A percentile compares a stretch with the other conserved stretches of the same genome.
Conservation (phyloP, 1,140 invertebrate species). For the Chironomus striatipennis region DNA sequence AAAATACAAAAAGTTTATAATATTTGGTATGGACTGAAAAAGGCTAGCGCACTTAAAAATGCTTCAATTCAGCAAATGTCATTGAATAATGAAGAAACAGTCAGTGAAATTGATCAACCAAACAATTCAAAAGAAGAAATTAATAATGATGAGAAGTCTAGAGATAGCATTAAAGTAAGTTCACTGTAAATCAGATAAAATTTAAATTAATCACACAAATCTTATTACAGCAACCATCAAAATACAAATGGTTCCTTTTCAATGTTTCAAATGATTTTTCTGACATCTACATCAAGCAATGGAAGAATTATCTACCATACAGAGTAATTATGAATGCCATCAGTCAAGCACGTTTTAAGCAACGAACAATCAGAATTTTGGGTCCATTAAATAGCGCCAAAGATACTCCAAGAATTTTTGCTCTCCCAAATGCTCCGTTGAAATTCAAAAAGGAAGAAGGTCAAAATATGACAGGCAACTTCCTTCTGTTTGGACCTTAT, state of each 20-base stretch:
- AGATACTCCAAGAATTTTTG: neutral
- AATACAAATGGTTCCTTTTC: neutral
- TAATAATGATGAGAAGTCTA: neutral
- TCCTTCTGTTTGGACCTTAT: constrained; percentile 36
- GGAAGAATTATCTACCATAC: neutral
- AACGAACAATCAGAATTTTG: neutral
- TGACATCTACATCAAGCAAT: neutral
- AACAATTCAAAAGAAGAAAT: neutral
- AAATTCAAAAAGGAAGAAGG: neutral
- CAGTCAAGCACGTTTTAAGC: neutral
- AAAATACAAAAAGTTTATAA: constrained; percentile 32
- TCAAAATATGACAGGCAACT: neutral
- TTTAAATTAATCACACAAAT: neutral
- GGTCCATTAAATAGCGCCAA: neutral
- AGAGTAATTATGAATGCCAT: neutral
- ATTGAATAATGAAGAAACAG: neutral
- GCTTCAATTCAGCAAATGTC: no score
- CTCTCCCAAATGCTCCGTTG: neutral
- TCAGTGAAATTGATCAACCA: neutral
- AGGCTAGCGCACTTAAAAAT: neutral
- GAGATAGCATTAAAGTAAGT: neutral
- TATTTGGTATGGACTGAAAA: neutral
- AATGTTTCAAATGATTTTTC: constrained; percentile 15
- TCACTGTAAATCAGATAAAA: neutral
- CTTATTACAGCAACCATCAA: neutral